A percentile compares a stretch with the other conserved stretches of the same genome.
These are phyloP conservation scores for Sebastes cheni DNA, from an alignment of 2,797 vertebrate genomes.

Conservation along the genomic window DNA sequence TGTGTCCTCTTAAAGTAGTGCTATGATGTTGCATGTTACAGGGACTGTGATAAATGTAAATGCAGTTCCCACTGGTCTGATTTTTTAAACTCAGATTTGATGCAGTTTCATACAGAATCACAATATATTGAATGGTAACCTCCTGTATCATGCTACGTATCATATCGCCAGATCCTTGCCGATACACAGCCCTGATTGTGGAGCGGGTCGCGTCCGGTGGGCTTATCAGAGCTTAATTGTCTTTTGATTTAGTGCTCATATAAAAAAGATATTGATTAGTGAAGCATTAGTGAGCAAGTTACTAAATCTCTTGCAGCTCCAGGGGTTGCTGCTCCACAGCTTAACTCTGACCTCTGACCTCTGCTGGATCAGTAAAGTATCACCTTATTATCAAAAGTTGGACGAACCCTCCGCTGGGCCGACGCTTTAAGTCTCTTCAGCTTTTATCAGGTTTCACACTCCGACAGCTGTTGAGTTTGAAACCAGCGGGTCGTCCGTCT, in stretches of 20 bases:
- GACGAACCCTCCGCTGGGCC: neutral
- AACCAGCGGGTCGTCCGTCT: constrained; percentile 37
- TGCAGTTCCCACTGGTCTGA: too few species aligned
- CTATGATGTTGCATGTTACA: too few species aligned
- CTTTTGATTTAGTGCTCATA: constrained; percentile 9
- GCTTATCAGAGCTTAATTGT: neutral
- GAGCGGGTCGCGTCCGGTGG: neutral
- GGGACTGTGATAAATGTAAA: too few species aligned
- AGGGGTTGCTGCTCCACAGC: neutral
- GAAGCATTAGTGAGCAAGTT: constrained; percentile 12
- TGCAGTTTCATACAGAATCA: too few species aligned
- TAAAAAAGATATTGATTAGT: constrained; percentile 34
- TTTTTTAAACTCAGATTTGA: too few species aligned
- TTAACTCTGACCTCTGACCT: constrained; percentile 54
- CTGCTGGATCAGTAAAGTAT: constrained; percentile 47
- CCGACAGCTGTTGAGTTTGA: constrained; percentile 66
- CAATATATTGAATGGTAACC: too few species aligned
- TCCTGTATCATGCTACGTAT: too few species aligned
- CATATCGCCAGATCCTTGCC: too few species aligned
- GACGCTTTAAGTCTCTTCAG: constrained; percentile 7
- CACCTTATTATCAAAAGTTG: constrained; percentile 58
- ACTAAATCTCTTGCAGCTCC: constrained; percentile 22
- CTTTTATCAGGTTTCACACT: constrained; percentile 68
- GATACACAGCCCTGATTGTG: too few species aligned
- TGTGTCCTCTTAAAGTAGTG: too few species aligned